These are phyloP conservation scores for Phylloscopus trochilus DNA, from an alignment of 2,113 vertebrate genomes.

Conservation along the genomic window DNA sequence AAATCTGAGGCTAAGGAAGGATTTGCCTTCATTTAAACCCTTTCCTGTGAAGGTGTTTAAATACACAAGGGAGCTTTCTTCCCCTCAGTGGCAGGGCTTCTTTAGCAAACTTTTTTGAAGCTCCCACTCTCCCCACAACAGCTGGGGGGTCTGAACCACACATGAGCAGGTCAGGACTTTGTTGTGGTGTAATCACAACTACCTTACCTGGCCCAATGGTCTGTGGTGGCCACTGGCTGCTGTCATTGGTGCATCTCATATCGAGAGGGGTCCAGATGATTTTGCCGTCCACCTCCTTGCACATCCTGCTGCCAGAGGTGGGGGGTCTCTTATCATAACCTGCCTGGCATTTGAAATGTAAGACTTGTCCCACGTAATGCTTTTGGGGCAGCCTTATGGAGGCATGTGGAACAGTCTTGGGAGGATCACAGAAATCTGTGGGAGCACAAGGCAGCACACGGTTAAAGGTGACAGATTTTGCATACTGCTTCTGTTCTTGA, in stretches of 20 bases:
- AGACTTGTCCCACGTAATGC: not conserved
- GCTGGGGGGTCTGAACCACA: not conserved
- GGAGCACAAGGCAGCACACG: not conserved
- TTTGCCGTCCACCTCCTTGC: not conserved
- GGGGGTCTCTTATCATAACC: not conserved
- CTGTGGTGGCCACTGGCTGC: not conserved
- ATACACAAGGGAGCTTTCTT: not conserved
- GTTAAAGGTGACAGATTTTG: not conserved
- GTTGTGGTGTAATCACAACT: not conserved
- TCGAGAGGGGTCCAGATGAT: not conserved
- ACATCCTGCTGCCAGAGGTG: not conserved
- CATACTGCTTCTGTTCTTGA: not conserved
- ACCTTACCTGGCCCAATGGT: not conserved
- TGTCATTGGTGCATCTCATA: conserved; percentile 9
- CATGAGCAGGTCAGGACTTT: not conserved
- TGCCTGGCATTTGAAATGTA: not conserved
- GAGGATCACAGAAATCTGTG: conserved; percentile 43
- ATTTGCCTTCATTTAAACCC: not conserved
- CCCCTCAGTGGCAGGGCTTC: not conserved
- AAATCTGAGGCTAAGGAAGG: not conserved
- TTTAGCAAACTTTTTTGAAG: not conserved
- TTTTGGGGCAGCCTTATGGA: fast-evolving
- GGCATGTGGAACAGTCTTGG: not conserved
- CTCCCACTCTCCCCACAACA: not conserved
- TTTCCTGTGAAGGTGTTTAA: not conserved